Conservation (phyloP, 2,888 invertebrate species). For the Hartigia nigra region DNA sequence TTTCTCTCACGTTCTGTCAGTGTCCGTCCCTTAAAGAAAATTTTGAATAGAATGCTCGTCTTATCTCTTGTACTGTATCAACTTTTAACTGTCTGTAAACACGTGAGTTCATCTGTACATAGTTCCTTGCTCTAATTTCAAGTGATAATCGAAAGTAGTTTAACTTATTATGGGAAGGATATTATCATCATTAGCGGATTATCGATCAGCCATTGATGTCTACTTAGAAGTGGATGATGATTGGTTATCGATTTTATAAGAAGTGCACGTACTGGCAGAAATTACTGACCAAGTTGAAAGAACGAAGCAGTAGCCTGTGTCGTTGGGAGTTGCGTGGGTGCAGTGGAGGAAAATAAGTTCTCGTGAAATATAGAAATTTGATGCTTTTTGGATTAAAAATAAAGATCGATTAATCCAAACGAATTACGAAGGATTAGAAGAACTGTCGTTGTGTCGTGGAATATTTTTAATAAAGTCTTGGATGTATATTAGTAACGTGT, state of each 20-base stretch:
- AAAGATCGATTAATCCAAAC: too few species aligned
- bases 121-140: background rate
- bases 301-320: background rate
- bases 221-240: background rate
- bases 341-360: background rate
- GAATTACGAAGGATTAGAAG: too few species aligned
- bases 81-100: background rate
- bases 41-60: background rate
- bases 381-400: too few species aligned
- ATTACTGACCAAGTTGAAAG: background rate
- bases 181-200: background rate
- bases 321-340: background rate
- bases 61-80: background rate
- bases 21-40: too few species aligned
- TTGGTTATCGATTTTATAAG: background rate
- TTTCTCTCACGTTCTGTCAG: background rate
- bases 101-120: background rate
- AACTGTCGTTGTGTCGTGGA: background rate
- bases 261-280: background rate
- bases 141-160: background rate
- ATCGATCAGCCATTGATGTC: background rate
- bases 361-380: background rate
- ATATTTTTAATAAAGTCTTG: background rate
- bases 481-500: background rate
- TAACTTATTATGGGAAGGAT: background rate